Conservation (phyloP, 2,888 invertebrate genomes). For the Agonopterix arenella region DNA sequence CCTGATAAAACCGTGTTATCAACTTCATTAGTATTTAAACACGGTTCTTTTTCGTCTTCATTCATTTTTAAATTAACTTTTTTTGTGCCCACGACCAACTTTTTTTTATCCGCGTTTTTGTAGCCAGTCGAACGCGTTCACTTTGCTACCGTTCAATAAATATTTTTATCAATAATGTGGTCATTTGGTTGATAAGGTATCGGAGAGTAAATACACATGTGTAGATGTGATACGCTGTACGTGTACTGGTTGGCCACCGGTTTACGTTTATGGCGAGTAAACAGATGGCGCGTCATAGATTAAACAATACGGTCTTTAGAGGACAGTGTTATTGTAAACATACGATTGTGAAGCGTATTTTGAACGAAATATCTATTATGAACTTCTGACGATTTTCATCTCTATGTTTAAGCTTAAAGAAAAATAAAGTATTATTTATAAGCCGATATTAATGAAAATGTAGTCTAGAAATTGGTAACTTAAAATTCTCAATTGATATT, state of each 20-base stretch:
- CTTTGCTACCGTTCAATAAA: too few species aligned
- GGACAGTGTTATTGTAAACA: too few species aligned
- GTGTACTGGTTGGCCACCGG: conserved; percentile 34
- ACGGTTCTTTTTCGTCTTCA: conserved; percentile 39
- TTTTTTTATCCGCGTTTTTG: too few species aligned
- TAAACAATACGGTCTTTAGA: conserved; percentile 7
- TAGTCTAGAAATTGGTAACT: too few species aligned
- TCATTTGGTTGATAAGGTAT: conserved; percentile 38
- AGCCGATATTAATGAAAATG: too few species aligned
- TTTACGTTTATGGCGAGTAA: conserved; percentile 36
- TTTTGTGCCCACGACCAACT: not conserved
- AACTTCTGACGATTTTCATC: too few species aligned
- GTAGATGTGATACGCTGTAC: conserved; percentile 17
- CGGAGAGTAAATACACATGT: conserved; percentile 22
- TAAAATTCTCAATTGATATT: too few species aligned
- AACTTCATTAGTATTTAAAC: conserved; percentile 16
- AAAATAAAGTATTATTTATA: too few species aligned
- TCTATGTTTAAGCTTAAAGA: too few species aligned
- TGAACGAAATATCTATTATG: too few species aligned
- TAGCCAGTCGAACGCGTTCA: too few species aligned
- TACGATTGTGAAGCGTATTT: too few species aligned
- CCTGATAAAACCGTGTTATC: conserved; percentile 4
- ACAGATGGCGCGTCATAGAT: conserved; percentile 43
- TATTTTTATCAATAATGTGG: conserved; percentile 26
- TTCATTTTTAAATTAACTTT: conserved; percentile 31